phyloP scores from a whole-genome alignment of 2,797 vertebrate genomes.

The Pachyuromys duprasi region DNA sequence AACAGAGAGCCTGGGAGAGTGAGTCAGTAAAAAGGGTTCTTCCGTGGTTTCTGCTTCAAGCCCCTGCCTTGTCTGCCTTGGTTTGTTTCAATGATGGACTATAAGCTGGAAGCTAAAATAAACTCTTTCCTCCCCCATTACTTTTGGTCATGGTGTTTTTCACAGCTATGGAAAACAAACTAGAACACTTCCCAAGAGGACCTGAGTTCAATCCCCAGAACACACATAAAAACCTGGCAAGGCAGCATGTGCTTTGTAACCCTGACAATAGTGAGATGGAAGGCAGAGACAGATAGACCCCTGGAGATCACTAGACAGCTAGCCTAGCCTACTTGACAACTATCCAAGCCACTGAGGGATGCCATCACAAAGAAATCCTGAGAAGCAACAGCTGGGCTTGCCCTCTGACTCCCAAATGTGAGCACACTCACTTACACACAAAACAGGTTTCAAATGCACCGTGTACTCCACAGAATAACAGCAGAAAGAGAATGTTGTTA shows the following conservation, averaged over 20 bases:
- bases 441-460: background rate
- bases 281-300: background rate
- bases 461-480: background rate
- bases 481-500: conserved; percentile 16
- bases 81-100: background rate
- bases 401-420: background rate
- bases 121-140: background rate
- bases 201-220: background rate
- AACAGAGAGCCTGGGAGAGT: background rate
- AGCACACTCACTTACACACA: background rate
- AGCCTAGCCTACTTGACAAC: background rate
- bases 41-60: background rate
- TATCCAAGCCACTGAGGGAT: background rate
- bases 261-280: background rate
- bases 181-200: background rate
- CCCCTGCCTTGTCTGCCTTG: background rate
- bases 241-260: background rate
- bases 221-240: background rate
- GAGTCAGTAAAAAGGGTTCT: background rate
- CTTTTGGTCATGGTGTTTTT: background rate
- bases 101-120: background rate
- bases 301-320: background rate
- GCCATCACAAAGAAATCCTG: background rate
- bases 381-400: background rate
- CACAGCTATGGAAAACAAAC: background rate